These are phyloP conservation scores for Scomber colias DNA, from an alignment of 2,113 vertebrate species.

Conservation along the genomic window DNA sequence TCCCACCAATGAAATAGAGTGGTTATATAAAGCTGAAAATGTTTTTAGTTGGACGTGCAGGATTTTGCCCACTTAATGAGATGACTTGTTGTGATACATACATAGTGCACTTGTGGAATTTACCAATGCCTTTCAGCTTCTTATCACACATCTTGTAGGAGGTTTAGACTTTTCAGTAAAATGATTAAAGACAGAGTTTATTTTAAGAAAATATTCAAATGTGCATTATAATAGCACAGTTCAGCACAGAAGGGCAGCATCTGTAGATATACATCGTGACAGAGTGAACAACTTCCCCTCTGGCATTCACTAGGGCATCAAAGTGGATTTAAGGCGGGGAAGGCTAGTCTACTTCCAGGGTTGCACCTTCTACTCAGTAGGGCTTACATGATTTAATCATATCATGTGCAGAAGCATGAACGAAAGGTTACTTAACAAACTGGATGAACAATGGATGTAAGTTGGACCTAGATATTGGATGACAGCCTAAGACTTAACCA, in stretches of 20 bases:
- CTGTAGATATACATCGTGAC: slow-evolving; percentile 34
- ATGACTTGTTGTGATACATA: too few species aligned
- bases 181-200: slow-evolving; percentile 36
- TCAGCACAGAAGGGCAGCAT: slow-evolving; percentile 54
- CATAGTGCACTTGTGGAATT: not conserved
- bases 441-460: slow-evolving; percentile 18
- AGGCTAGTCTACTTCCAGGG: slow-evolving; percentile 18
- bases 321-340: slow-evolving; percentile 11
- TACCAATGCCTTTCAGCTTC: slow-evolving; percentile 13
- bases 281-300: slow-evolving; percentile 50
- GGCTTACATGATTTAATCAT: slow-evolving; percentile 42
- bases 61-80: too few species aligned
- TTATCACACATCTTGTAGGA: slow-evolving; percentile 29
- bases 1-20: not conserved
- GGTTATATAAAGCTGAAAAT: slow-evolving; percentile 18
- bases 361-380: slow-evolving; percentile 36
- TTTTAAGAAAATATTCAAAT: slow-evolving; percentile 57
- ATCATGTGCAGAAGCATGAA: slow-evolving; percentile 17
- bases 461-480: slow-evolving; percentile 26
- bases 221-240: slow-evolving; percentile 28
- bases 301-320: slow-evolving; percentile 49
- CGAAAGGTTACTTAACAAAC: slow-evolving; percentile 42
- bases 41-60: not conserved
- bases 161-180: slow-evolving; percentile 41
- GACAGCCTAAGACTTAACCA: slow-evolving; percentile 10